These are phyloP conservation scores for Coleophora deauratella DNA, from an alignment of 2,888 invertebrate genomes.

Conservation along the genomic window DNA sequence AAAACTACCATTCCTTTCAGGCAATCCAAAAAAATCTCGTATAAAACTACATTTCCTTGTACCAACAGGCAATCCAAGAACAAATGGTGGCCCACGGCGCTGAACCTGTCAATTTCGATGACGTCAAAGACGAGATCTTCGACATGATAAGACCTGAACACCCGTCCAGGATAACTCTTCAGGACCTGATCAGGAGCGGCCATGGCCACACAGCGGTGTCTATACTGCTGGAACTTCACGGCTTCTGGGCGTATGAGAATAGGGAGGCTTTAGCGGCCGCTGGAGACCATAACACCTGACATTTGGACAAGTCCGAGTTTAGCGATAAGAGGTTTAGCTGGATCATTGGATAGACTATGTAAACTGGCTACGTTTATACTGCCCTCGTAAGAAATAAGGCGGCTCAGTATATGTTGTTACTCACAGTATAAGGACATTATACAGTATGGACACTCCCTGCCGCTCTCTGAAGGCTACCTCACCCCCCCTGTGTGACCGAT, in stretches of 20 bases:
- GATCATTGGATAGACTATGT: neutral
- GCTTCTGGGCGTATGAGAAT: conserved; percentile 98
- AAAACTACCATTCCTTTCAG: too few relatives aligned
- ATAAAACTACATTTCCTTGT: too few relatives aligned
- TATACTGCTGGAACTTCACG: conserved; percentile 95
- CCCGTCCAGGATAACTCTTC: conserved; percentile 87
- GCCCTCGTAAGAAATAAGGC: neutral
- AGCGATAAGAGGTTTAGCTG: neutral
- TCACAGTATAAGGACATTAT: too few relatives aligned
- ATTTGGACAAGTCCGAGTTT: neutral
- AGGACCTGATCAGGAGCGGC: conserved; percentile 88
- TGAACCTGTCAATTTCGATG: conserved; percentile 93
- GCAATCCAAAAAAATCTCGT: too few relatives aligned
- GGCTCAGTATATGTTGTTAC: too few relatives aligned
- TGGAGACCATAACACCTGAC: conserved; percentile 72
- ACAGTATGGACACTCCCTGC: too few relatives aligned
- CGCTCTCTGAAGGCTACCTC: too few relatives aligned
- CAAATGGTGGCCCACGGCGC: conserved; percentile 91
- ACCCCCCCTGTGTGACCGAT: too few relatives aligned
- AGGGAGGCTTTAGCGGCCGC: conserved; percentile 85
- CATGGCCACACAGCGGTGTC: conserved; percentile 96
- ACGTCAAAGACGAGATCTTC: conserved; percentile 97
- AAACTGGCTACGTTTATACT: neutral
- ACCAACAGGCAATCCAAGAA: conserved; percentile 88
- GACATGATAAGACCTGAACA: conserved; percentile 96